Percentiles rank a stretch among this genome's conserved stretches.
Conservation (phyloP, 1,140 invertebrate genomes). For the Adelges cooleyi region DNA sequence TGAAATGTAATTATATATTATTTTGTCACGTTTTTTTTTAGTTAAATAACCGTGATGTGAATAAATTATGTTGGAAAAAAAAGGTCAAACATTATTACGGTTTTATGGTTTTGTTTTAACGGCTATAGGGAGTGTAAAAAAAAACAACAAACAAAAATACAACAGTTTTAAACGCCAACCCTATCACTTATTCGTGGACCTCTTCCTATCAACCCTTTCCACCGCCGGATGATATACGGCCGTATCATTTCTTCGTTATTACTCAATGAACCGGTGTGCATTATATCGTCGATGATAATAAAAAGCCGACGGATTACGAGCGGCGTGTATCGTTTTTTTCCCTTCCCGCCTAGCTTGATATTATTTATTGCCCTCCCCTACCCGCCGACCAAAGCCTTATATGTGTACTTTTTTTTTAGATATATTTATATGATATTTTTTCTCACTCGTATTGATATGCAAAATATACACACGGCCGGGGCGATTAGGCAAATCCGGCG, state of each 20-base stretch:
- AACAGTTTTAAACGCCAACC: slow-evolving; percentile 11
- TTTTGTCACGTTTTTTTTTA: too few relatives aligned
- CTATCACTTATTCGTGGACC: slow-evolving; percentile 24
- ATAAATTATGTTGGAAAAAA: slow-evolving; percentile 4
- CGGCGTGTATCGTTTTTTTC: slow-evolving; percentile 10
- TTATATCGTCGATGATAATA: slow-evolving; percentile 28
- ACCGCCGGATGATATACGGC: slow-evolving; percentile 14
- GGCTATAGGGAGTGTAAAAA: background rate
- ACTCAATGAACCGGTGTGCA: slow-evolving; percentile 25
- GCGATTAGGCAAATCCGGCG: background rate
- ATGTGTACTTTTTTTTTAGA: background rate
- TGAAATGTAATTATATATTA: slow-evolving; percentile 9
- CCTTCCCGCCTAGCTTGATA: background rate
- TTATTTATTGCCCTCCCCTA: slow-evolving; percentile 5
- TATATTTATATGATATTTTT: slow-evolving; percentile 2
- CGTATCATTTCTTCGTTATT: slow-evolving; percentile 27
- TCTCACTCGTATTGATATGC: slow-evolving; percentile 20
- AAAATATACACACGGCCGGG: background rate
- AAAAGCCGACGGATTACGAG: slow-evolving; percentile 27
- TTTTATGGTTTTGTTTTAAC: background rate
- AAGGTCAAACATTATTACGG: slow-evolving; percentile 20
- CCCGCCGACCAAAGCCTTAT: too few relatives aligned
- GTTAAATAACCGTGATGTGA: background rate
- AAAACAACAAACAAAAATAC: background rate
- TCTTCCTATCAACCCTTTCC: slow-evolving; percentile 23